Percentiles rank a stretch among this genome's conserved stretches.
These are phyloP conservation scores for Scaptodrosophila lebanonensis DNA, from an alignment of 1,140 invertebrate genomes.

Conservation along the genomic window DNA sequence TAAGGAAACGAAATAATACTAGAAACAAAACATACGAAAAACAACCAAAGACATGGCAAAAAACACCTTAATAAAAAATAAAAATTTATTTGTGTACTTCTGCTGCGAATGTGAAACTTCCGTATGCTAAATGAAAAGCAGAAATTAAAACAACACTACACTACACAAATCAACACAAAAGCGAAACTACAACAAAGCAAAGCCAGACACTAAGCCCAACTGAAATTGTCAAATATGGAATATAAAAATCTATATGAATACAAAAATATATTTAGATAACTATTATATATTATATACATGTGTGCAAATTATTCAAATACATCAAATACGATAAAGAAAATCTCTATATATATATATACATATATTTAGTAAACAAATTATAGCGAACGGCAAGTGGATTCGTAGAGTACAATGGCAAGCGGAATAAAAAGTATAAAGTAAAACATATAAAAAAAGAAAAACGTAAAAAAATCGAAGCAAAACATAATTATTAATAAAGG, in stretches of 20 bases:
- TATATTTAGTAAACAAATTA: constrained; percentile 70
- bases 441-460: constrained; percentile 40
- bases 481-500: constrained; percentile 77
- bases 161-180: constrained; percentile 40
- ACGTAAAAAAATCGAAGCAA: constrained; percentile 10
- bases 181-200: constrained; percentile 32
- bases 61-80: constrained; percentile 50
- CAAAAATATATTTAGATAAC: constrained; percentile 73
- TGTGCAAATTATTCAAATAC: constrained; percentile 72
- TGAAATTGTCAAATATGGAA: constrained; percentile 71
- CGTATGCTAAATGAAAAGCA: constrained; percentile 49
- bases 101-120: constrained; percentile 65
- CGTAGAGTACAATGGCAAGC: constrained; percentile 71
- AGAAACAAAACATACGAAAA: constrained; percentile 26
- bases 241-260: constrained; percentile 65
- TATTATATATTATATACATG: constrained; percentile 65
- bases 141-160: constrained; percentile 51
- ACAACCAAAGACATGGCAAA: constrained; percentile 18
- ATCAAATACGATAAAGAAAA: constrained; percentile 46
- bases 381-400: constrained; percentile 57
- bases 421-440: constrained; percentile 69
- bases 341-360: constrained; percentile 47
- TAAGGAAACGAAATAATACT: constrained; percentile 42
- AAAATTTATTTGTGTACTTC: constrained; percentile 64
- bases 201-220: constrained; percentile 73